A percentile compares a stretch with the other conserved stretches of the same genome.
Conservation (phyloP, 2,888 invertebrate species). For the Pristionchus entomophagus region DNA sequence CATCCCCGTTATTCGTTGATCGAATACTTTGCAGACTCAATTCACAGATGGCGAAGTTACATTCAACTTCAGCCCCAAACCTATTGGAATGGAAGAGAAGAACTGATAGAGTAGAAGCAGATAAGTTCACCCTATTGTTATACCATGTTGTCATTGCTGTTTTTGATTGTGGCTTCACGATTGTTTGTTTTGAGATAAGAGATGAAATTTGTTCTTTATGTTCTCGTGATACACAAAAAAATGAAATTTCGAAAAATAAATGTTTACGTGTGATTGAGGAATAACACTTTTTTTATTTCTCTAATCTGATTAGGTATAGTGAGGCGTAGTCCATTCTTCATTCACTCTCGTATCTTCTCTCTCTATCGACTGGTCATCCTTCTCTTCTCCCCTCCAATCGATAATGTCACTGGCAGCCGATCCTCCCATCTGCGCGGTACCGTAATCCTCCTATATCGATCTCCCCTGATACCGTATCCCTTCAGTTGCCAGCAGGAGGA, state of each 20-base stretch:
- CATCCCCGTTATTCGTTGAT: background rate
- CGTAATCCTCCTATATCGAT: background rate
- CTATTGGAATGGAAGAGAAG: background rate
- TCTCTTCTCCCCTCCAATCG: background rate
- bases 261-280: background rate
- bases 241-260: background rate
- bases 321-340: background rate
- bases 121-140: background rate
- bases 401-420: constrained; percentile 41
- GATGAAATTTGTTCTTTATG: background rate
- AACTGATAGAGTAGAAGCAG: background rate
- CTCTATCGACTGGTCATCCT: background rate
- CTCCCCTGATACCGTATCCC: background rate
- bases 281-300: background rate
- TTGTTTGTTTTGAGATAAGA: background rate
- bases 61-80: background rate
- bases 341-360: background rate
- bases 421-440: constrained; percentile 36
- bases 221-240: background rate
- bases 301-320: no score
- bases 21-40: background rate
- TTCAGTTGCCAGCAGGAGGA: constrained; percentile 23
- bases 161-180: background rate
- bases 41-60: background rate
- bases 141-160: background rate